A percentile compares a stretch with the other conserved stretches of the same genome.
phyloP scores from a whole-genome alignment of 2,113 vertebrate genomes.

The Burhinus oedicnemus region DNA sequence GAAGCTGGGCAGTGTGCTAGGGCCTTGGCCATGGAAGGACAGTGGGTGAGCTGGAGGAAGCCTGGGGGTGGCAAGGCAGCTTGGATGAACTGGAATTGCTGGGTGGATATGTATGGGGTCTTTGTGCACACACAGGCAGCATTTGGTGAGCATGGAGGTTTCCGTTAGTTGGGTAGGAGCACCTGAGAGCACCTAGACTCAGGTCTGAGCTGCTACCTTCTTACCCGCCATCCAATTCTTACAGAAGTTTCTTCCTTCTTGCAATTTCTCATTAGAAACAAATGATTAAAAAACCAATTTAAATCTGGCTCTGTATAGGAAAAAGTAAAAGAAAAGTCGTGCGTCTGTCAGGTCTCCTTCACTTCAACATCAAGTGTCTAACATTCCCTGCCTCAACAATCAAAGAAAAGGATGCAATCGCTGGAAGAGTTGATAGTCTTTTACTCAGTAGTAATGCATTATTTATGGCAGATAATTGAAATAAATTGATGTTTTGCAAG shows the following conservation, averaged over 20 bases:
- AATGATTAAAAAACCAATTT: background rate
- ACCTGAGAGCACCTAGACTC: background rate
- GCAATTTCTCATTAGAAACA: background rate
- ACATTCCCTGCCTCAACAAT: background rate
- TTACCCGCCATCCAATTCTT: background rate
- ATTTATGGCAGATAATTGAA: conserved; percentile 44
- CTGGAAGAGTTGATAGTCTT: conserved; percentile 7
- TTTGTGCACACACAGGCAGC: background rate
- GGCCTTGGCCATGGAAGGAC: fast-evolving
- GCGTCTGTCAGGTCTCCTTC: background rate
- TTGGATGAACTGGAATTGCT: background rate
- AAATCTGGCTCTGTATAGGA: background rate
- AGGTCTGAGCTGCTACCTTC: background rate
- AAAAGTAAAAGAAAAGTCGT: background rate
- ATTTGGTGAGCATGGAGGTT: background rate
- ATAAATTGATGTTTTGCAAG: conserved; percentile 36
- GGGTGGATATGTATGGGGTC: background rate
- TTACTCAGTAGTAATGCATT: conserved; percentile 22
- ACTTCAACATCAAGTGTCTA: background rate
- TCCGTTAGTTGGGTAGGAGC: background rate
- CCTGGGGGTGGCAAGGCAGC: background rate
- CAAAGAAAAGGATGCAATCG: background rate
- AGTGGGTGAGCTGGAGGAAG: background rate
- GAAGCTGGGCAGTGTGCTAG: background rate
- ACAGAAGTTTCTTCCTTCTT: background rate